Conservation (phyloP, 2,888 invertebrate species). For the Smittia sp. region DNA sequence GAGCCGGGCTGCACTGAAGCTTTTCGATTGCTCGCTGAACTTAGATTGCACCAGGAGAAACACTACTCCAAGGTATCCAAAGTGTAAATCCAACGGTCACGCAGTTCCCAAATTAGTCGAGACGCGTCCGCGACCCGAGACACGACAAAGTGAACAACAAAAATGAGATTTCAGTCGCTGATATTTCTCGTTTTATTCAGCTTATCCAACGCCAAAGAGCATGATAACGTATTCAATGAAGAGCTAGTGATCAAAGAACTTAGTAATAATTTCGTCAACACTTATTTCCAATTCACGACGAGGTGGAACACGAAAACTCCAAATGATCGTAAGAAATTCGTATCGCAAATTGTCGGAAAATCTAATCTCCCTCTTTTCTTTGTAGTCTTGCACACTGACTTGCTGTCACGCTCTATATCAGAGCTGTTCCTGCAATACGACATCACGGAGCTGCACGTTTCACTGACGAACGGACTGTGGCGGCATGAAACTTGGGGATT, state of each 20-base stretch:
- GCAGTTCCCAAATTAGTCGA: too few relatives aligned
- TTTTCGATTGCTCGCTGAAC: not conserved
- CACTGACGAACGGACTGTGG: slow-evolving; percentile 93
- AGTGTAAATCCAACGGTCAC: too few relatives aligned
- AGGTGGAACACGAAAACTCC: slow-evolving; percentile 64
- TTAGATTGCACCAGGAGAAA: not conserved
- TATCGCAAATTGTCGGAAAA: not conserved
- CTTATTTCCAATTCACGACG: slow-evolving; percentile 89
- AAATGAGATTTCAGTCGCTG: not conserved
- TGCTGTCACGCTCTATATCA: slow-evolving; percentile 84
- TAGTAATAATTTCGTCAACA: slow-evolving; percentile 77
- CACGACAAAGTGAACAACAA: not conserved
- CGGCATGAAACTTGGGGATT: slow-evolving; percentile 92
- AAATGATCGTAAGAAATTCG: slow-evolving; percentile 61
- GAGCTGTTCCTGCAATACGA: slow-evolving; percentile 82
- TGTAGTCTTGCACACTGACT: slow-evolving; percentile 75
- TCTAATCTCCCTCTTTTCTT: slow-evolving; percentile 27
- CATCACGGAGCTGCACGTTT: slow-evolving; percentile 86
- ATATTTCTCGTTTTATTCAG: not conserved
- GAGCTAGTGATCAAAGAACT: slow-evolving; percentile 85
- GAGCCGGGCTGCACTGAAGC: not conserved
- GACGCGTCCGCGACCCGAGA: too few relatives aligned
- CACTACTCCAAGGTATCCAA: not conserved
- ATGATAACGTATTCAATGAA: slow-evolving; percentile 75
- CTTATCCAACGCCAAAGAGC: slow-evolving; percentile 43